These are phyloP conservation scores for Timema podura DNA, from an alignment of 2,888 invertebrate species.

Conservation along the genomic window DNA sequence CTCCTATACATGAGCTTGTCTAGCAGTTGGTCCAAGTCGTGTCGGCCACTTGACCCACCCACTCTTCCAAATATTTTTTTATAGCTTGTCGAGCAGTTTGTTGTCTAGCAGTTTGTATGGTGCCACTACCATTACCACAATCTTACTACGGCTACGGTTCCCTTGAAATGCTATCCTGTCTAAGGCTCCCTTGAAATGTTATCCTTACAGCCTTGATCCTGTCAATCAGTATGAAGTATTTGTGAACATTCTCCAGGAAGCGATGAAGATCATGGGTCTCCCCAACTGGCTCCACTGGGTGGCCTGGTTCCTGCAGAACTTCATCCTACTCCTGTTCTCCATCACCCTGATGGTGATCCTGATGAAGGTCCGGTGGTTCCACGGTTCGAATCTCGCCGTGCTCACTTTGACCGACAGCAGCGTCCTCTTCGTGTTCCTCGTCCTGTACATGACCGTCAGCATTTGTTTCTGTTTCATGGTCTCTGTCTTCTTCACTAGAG, in stretches of 20 bases:
- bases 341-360: conserved; percentile 33
- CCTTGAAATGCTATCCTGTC: too few relatives aligned
- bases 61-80: too few relatives aligned
- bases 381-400: conserved; percentile 55
- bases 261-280: conserved; percentile 90
- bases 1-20: too few relatives aligned
- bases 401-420: conserved; percentile 64
- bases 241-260: conserved; percentile 57
- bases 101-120: too few relatives aligned
- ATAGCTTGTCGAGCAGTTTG: too few relatives aligned
- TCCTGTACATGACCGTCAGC: conserved; percentile 64
- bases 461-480: conserved; percentile 77
- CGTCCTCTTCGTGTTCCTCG: conserved; percentile 64
- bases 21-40: too few relatives aligned
- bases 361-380: conserved; percentile 52
- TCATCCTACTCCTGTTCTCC: conserved; percentile 61
- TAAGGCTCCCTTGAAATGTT: background rate
- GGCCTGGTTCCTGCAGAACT: conserved; percentile 79
- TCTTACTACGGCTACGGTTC: too few relatives aligned
- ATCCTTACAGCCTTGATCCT: background rate
- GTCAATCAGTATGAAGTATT: background rate
- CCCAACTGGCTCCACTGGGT: conserved; percentile 80
- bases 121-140: too few relatives aligned
- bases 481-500: conserved; percentile 75
- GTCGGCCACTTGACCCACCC: too few relatives aligned